Conservation (phyloP, 2,888 invertebrate species). For the Neoscelio sp. region DNA sequence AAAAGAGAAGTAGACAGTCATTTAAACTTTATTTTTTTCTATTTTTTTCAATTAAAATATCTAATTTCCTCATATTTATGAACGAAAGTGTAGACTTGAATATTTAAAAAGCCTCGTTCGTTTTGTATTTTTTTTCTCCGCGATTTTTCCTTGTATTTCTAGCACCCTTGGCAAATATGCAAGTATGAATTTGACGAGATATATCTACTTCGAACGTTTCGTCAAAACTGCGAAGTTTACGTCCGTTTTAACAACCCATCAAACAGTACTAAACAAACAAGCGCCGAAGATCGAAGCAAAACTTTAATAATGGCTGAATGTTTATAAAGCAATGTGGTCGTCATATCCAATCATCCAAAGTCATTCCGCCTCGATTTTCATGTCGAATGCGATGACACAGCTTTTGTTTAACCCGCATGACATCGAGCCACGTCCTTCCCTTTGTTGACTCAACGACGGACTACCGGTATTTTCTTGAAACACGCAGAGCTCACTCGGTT, state of each 20-base stretch:
- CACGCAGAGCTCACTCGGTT: constrained; percentile 55
- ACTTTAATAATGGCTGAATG: constrained; percentile 29
- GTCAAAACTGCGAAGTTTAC: constrained; percentile 46
- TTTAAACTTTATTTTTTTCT: constrained; percentile 1
- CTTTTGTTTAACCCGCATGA: constrained; percentile 65
- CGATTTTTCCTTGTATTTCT: too few species aligned
- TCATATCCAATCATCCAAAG: constrained; percentile 45
- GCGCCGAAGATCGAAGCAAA: constrained; percentile 14
- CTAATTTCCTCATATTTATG: too few species aligned
- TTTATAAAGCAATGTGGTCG: constrained; percentile 56
- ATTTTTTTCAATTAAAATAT: too few species aligned
- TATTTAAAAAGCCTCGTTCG: too few species aligned
- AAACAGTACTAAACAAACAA: constrained; percentile 51
- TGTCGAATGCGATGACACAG: constrained; percentile 57
- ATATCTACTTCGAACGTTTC: constrained; percentile 8
- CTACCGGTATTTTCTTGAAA: constrained; percentile 63
- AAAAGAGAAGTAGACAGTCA: not conserved
- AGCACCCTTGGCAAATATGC: constrained; percentile 8
- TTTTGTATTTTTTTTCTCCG: too few species aligned
- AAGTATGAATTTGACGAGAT: constrained; percentile 21
- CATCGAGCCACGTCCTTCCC: constrained; percentile 59
- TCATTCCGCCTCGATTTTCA: constrained; percentile 60
- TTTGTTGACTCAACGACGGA: constrained; percentile 59
- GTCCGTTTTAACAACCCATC: constrained; percentile 44
- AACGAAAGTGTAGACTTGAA: not conserved